phyloP scores from a whole-genome alignment of 2,113 vertebrate species.

The Eleginops maclovinus region DNA sequence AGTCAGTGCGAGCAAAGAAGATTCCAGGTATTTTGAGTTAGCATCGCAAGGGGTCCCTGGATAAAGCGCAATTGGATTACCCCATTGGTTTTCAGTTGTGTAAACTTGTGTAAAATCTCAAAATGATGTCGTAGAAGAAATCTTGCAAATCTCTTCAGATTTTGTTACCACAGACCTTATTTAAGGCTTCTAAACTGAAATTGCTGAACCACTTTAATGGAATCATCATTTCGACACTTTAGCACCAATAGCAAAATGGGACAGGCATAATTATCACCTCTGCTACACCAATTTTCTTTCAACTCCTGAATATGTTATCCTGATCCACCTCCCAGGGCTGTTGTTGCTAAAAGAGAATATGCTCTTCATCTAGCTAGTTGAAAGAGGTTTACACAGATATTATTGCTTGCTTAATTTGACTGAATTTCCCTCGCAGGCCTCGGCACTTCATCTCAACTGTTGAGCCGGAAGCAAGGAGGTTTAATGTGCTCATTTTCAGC shows the following conservation, averaged over 20 bases:
- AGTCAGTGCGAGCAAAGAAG: not conserved
- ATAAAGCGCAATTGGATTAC: too few species aligned
- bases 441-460: constrained; percentile 30
- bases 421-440: constrained; percentile 44
- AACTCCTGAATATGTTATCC: constrained; percentile 36
- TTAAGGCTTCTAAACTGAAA: too few species aligned
- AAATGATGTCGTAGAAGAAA: too few species aligned
- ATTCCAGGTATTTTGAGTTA: constrained; percentile 28
- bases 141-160: too few species aligned
- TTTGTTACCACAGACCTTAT: too few species aligned
- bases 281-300: constrained; percentile 21
- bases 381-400: constrained; percentile 44
- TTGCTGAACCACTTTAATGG: constrained; percentile 11
- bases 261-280: constrained; percentile 25
- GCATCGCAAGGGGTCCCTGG: too few species aligned
- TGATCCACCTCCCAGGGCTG: not conserved
- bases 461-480: constrained; percentile 44
- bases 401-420: constrained; percentile 45
- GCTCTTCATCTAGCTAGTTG: constrained; percentile 38
- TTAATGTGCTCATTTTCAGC: constrained; percentile 64
- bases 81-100: too few species aligned
- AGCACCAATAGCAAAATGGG: constrained; percentile 19
- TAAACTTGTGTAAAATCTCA: too few species aligned
- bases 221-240: constrained; percentile 9
- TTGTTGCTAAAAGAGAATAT: constrained; percentile 33